Percentiles rank a stretch among this genome's conserved stretches.
Conservation (phyloP, 2,888 invertebrate species). For the Acanthosepion lycidas region DNA sequence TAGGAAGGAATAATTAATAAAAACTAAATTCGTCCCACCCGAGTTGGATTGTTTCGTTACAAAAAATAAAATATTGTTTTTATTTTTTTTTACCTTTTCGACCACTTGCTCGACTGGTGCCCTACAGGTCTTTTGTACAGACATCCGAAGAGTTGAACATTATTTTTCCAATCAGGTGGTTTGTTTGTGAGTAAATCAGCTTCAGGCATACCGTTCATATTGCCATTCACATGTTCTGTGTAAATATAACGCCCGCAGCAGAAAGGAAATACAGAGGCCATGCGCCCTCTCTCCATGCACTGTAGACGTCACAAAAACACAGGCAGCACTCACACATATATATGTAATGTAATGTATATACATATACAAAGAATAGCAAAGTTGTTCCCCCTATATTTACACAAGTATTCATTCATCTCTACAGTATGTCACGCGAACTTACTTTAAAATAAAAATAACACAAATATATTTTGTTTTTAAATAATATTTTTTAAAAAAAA, state of each 20-base stretch:
- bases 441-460: too few relatives aligned
- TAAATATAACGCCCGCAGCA: slow-evolving; percentile 46
- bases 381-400: not conserved
- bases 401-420: too few relatives aligned
- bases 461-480: too few relatives aligned
- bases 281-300: slow-evolving; percentile 33
- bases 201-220: slow-evolving; percentile 64
- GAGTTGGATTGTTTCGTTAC: not conserved
- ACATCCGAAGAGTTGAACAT: slow-evolving; percentile 62
- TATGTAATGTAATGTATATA: not conserved
- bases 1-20: too few relatives aligned
- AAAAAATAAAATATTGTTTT: not conserved
- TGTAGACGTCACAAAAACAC: not conserved
- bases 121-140: slow-evolving; percentile 61
- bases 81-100: slow-evolving; percentile 59
- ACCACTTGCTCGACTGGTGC: slow-evolving; percentile 66
- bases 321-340: not conserved
- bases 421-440: too few relatives aligned
- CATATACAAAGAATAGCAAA: not conserved
- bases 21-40: not conserved
- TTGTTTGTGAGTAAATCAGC: slow-evolving; percentile 50
- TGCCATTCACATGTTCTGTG: slow-evolving; percentile 44
- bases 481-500: too few relatives aligned
- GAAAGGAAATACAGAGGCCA: slow-evolving; percentile 45
- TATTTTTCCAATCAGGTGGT: slow-evolving; percentile 61